phyloP scores from a whole-genome alignment of 1,140 invertebrate species.

The Drosophila sturtevanti region DNA sequence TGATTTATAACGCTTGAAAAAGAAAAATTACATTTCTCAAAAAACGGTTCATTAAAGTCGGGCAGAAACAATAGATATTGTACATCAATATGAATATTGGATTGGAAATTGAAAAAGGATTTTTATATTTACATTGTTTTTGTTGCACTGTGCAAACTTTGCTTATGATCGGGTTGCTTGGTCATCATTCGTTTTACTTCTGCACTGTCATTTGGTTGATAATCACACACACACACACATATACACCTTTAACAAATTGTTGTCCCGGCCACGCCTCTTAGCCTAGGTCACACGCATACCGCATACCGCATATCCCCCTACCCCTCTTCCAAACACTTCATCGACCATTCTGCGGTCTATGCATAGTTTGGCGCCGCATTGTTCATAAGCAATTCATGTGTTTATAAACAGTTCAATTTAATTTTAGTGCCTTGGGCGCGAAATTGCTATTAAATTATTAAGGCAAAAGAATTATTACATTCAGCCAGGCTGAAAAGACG shows the following conservation, averaged over 20 bases:
- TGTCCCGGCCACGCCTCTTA: slow-evolving; percentile 56
- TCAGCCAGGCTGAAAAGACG: slow-evolving; percentile 4
- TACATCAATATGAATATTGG: too few relatives aligned
- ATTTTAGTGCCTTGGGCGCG: slow-evolving; percentile 75
- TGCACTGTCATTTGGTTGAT: slow-evolving; percentile 78
- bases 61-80: too few relatives aligned
- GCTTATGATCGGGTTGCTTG: slow-evolving; percentile 65
- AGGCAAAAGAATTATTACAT: slow-evolving; percentile 71
- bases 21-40: neutral
- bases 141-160: slow-evolving; percentile 37
- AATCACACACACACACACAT: slow-evolving; percentile 45
- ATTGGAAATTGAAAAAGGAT: too few relatives aligned
- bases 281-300: slow-evolving; percentile 27
- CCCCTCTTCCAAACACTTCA: too few relatives aligned
- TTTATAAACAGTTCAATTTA: slow-evolving; percentile 80
- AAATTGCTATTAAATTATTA: slow-evolving; percentile 77
- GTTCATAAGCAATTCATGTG: slow-evolving; percentile 79
- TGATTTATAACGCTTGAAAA: neutral
- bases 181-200: slow-evolving; percentile 67
- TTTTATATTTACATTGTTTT: neutral
- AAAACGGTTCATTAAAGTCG: too few relatives aligned
- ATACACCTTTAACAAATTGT: slow-evolving; percentile 22
- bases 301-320: neutral
- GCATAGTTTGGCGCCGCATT: slow-evolving; percentile 53
- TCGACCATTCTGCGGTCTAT: slow-evolving; percentile 1